These are phyloP conservation scores for Tauraco erythrolophus DNA, from an alignment of 2,113 vertebrate genomes.

Conservation along the genomic window DNA sequence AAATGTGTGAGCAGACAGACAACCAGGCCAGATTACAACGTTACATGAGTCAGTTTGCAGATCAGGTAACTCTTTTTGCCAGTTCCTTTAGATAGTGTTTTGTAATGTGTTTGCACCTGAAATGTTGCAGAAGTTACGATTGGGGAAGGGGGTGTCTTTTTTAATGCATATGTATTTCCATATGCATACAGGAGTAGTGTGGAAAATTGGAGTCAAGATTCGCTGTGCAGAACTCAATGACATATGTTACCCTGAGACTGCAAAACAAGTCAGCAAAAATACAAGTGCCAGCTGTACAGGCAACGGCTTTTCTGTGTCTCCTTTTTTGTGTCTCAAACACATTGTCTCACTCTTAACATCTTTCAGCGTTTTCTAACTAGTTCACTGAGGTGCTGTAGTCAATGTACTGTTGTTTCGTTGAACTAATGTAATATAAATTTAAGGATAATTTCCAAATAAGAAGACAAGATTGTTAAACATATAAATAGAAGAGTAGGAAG, in stretches of 20 bases:
- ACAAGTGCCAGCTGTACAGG: rapidly evolving
- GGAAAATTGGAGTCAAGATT: neutral
- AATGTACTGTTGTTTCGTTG: neutral
- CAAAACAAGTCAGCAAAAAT: neutral
- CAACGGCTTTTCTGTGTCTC: neutral
- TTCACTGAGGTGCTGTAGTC: neutral
- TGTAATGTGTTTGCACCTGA: neutral
- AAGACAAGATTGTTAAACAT: neutral
- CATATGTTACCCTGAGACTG: neutral
- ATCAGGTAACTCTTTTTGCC: constrained; percentile 82
- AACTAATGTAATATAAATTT: neutral
- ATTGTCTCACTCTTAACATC: neutral
- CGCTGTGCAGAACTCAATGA: neutral
- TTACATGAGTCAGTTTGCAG: constrained; percentile 94
- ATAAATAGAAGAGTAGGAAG: neutral
- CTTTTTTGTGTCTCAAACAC: neutral
- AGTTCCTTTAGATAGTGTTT: neutral
- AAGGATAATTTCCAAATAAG: neutral
- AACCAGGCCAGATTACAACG: constrained; percentile 92
- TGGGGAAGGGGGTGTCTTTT: neutral
- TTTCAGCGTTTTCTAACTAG: neutral
- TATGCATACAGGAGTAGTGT: rapidly evolving
- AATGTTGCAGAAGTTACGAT: neutral
- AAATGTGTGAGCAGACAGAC: constrained; percentile 94
- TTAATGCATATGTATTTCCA: rapidly evolving